These are phyloP conservation scores for Malacoraja senta DNA, from an alignment of 2,797 vertebrate species.

Conservation along the genomic window DNA sequence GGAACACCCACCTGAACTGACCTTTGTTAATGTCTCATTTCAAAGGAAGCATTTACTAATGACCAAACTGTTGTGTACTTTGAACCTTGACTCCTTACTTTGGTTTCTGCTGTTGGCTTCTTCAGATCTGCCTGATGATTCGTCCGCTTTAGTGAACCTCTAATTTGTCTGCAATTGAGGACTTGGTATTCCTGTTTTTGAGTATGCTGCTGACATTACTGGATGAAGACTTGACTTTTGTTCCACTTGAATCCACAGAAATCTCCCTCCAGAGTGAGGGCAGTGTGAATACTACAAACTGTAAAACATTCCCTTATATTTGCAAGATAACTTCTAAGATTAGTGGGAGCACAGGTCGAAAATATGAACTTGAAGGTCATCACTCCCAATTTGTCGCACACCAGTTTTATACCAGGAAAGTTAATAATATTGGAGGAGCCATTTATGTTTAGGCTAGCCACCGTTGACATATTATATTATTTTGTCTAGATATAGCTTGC, in stretches of 20 bases:
- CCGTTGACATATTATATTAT: too few relatives aligned
- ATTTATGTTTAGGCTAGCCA: too few relatives aligned
- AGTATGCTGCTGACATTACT: not conserved
- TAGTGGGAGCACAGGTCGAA: not conserved
- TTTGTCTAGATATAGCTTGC: too few relatives aligned
- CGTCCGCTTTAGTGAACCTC: not conserved
- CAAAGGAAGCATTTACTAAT: not conserved
- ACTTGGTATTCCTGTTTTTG: not conserved
- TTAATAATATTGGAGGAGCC: too few relatives aligned
- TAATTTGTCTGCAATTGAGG: not conserved
- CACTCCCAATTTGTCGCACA: not conserved
- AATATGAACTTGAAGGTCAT: not conserved
- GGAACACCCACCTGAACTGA: too few relatives aligned
- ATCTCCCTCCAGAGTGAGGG: too few relatives aligned
- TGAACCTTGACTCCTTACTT: not conserved
- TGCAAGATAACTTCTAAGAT: not conserved
- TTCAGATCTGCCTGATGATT: not conserved
- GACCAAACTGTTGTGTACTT: not conserved
- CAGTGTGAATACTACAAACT: not conserved
- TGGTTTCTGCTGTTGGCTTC: not conserved
- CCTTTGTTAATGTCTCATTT: too few relatives aligned
- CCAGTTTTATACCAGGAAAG: not conserved
- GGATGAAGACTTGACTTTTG: not conserved
- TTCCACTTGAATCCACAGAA: not conserved
- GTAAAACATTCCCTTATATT: not conserved